Base-by-base conservation (phyloP, 2,888 invertebrate species). In the Drosophila setosimentum region DNA sequence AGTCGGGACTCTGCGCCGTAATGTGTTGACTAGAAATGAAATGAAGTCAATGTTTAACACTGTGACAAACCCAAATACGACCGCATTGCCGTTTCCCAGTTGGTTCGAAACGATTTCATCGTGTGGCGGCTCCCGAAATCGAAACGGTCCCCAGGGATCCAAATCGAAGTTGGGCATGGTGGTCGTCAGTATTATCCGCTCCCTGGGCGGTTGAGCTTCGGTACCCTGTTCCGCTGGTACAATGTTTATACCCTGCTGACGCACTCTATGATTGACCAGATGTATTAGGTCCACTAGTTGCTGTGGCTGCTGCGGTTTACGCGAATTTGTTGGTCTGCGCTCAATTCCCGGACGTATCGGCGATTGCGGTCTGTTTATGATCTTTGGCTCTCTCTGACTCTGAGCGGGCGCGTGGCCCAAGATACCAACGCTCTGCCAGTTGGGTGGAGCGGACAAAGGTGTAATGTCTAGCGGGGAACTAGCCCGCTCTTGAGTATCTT, bases 211-310 rank as follows among this genome's bases (percentile, higher is more conserved):
- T 2, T 16, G 18, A 42, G 68, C 53, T n/a, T n/a, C n/a, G n/a
- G n/a, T n/a, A n/a, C n/a, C n/a, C n/a, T n/a, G n/a, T n/a, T n/a
- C n/a, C n/a, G n/a, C n/a, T n/a, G n/a, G n/a, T n/a, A n/a, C n/a
- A n/a, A n/a, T n/a, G n/a, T n/a, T n/a, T n/a, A n/a, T n/a, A n/a
- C 91, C 91, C 10, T 78, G 76, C 48, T 83, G 75, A 0, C 82
- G 72, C 42, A 89, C 30, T 27, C 73, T 78, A 2, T 85, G 75
- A 70, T 86, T 82, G 42, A 91, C 78, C 49, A 55, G 10, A 1
- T 76, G 72, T 11, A 88, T 78, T 6, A 78, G 72, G 53, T 76
- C 33, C 5, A 18, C 5, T 6, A 11, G 24, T 10, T 53, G 33
- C 24, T n/a, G 24, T 42, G 7, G 24, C 18, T 48, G 50, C 42